Evolutionary conservation across 2,888 invertebrate genomes (phyloP), one percentile per base, ranked within the genome.

Genomic region (Microctonus brassicae): DNA sequence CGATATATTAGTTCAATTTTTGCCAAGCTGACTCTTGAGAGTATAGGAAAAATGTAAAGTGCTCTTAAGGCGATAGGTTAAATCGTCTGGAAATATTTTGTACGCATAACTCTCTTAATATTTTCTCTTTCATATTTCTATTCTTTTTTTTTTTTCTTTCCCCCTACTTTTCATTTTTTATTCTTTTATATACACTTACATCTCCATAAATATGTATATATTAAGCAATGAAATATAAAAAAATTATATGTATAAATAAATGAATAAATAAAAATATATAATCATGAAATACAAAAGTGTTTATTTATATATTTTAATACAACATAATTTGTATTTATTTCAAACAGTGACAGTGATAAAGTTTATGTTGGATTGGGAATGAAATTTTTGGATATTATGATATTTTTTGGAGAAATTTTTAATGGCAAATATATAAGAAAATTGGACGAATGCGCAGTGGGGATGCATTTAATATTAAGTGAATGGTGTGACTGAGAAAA

Each of bases 351-450:
- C 13, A 20, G 20, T 34, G 29, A 58, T 34, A 58, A 34, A 58
- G 33, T 17, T 33, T 58, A 9, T 17, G 10, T n/a, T 33, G 26
- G 10, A 58, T 34, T 33, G n/a, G n/a, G n/a, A n/a, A n/a, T n/a
- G n/a, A n/a, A n/a, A n/a, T n/a, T n/a, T n/a, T 17, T 34, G 17
- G 33, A 33, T 10, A 58, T 58, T 58, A 7, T 58, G 13, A 29
- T 29, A 17, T 10, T 6, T 74, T n/a, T n/a, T n/a, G n/a, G 78
- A 69, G 69, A 78, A 78, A 77, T 78, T 76, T 78, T 78, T 77
- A 77, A 76, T 73, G 76, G 77, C 76, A 74, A 79, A 70, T 29
- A 29, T 29, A 29, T 39, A n/a, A 24, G 39, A 17, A 36, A n/a
- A 24, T 42, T 6, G 3, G 11, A n/a, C 5, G 20, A 39, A 61